These are phyloP conservation scores for Penaeus indicus DNA, from an alignment of 1,140 invertebrate species.

Conservation along the genomic window DNA sequence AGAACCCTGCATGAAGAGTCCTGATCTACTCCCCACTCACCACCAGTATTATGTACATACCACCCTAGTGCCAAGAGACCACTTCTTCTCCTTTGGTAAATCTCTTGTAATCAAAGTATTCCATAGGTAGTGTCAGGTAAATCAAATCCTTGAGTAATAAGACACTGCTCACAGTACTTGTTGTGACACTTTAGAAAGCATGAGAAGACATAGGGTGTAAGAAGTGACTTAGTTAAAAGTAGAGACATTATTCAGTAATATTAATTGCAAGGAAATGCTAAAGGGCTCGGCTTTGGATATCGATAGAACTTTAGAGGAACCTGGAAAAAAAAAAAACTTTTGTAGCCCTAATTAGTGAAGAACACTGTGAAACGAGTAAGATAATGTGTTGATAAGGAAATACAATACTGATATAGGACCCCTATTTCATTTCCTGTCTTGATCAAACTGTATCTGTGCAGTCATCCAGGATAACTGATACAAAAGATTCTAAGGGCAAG, in stretches of 20 bases:
- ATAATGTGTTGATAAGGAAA: background rate
- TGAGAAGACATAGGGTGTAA: constrained; percentile 61
- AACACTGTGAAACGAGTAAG: background rate
- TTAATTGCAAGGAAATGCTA: background rate
- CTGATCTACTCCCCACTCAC: constrained; percentile 53
- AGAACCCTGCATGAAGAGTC: constrained; percentile 37
- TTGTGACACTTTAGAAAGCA: constrained; percentile 49
- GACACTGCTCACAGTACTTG: constrained; percentile 55
- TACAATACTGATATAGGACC: constrained; percentile 1
- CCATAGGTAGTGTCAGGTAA: constrained; percentile 60
- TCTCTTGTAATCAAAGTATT: constrained; percentile 63
- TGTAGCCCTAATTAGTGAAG: constrained; percentile 5
- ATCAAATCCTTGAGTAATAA: constrained; percentile 58
- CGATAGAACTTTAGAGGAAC: too few species aligned
- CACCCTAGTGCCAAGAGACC: constrained; percentile 63
- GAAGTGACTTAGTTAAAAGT: constrained; percentile 58
- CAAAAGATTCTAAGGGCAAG: constrained; percentile 1
- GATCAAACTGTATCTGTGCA: constrained; percentile 17
- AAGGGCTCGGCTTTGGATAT: too few species aligned
- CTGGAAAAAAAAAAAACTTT: background rate
- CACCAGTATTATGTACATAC: constrained; percentile 65
- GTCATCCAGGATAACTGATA: background rate
- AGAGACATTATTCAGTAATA: background rate
- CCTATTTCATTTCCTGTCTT: too few species aligned
- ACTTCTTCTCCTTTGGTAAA: constrained; percentile 29